Percentiles rank a stretch among this genome's conserved stretches.
Evolutionary conservation across 2,797 vertebrate genomes (phyloP).

Genomic region (Enteromius fasciolatus): DNA sequence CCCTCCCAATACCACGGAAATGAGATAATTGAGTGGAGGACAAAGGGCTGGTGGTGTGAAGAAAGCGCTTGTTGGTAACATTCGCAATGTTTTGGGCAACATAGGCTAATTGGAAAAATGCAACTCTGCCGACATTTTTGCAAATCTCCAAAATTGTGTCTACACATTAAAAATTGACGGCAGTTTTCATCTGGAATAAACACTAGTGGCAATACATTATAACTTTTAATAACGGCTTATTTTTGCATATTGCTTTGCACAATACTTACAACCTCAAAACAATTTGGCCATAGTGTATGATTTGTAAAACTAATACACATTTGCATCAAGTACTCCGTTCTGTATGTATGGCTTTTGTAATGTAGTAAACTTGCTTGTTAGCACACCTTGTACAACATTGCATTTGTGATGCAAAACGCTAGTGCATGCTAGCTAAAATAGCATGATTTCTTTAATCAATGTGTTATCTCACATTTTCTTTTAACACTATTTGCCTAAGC

Average conservation of each 20-base stretch:
- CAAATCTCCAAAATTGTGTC: background rate
- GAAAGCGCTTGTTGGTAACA: background rate
- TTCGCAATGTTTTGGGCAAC: slow-evolving; percentile 8
- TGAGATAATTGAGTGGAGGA: slow-evolving; percentile 83
- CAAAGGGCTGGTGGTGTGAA: slow-evolving; percentile 69
- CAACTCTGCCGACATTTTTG: background rate
- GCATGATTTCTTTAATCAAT: background rate
- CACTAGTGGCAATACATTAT: background rate
- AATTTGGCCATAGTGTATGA: background rate
- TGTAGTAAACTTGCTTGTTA: background rate
- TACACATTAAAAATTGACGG: background rate
- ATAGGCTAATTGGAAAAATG: background rate
- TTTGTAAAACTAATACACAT: background rate
- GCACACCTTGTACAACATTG: background rate
- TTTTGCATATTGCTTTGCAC: background rate
- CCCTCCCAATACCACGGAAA: slow-evolving; percentile 69
- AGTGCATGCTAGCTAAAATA: background rate
- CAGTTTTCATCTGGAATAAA: background rate
- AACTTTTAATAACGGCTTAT: background rate
- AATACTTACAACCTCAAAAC: background rate
- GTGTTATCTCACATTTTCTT: background rate
- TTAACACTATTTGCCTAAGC: no score
- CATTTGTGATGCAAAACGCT: background rate
- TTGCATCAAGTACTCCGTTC: background rate
- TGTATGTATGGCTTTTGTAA: background rate